phyloP scores from a whole-genome alignment of 2,113 vertebrate species.

The Alexandromys fortis region DNA sequence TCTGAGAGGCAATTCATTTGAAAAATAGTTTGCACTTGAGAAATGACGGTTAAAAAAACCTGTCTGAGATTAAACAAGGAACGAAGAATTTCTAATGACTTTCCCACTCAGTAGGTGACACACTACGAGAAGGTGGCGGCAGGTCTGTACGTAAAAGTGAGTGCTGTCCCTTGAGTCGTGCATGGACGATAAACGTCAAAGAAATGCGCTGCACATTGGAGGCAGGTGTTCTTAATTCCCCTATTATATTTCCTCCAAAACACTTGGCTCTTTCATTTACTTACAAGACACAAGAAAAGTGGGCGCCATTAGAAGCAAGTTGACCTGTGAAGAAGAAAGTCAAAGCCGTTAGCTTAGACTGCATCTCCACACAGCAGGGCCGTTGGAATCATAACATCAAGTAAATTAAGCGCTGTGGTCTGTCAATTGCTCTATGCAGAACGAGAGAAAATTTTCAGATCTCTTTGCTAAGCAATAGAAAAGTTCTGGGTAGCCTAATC shows the following conservation, averaged over 20 bases:
- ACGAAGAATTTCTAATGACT: background rate
- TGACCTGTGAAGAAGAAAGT: constrained; percentile 46
- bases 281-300: constrained; percentile 60
- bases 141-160: background rate
- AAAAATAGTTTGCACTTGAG: constrained; percentile 31
- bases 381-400: background rate
- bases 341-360: constrained; percentile 53
- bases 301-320: constrained; percentile 25
- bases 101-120: background rate
- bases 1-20: constrained; percentile 14
- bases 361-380: background rate
- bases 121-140: background rate
- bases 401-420: background rate
- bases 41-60: background rate
- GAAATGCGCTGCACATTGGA: background rate
- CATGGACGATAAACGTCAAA: background rate
- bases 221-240: constrained; percentile 45
- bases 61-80: constrained; percentile 42
- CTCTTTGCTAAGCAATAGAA: background rate
- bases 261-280: constrained; percentile 45
- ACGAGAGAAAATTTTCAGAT: background rate
- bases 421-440: background rate
- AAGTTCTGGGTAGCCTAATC: background rate
- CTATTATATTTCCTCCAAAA: constrained; percentile 48
- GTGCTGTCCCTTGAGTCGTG: background rate